Base-by-base conservation (phyloP, 2,888 invertebrate genomes). In the Spodoptera picta region DNA sequence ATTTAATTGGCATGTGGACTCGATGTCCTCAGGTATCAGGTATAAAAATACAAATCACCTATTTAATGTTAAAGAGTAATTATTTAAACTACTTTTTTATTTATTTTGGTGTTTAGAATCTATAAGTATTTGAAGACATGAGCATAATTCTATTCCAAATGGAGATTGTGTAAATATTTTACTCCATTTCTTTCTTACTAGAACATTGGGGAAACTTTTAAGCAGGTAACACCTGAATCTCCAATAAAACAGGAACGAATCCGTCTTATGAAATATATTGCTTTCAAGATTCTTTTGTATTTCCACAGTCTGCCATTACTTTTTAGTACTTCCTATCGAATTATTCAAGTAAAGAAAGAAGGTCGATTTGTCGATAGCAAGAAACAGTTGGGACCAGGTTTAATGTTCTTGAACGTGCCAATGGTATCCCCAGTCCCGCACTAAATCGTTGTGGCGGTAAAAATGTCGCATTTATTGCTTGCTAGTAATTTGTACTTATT, bases 321-420 rank as follows among this genome's bases (percentile, higher is more conserved):
- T 84, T 87, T 87, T 79, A 87, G 80, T 83, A 73, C 73, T 71
- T 78, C 75, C 77, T 78, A 81, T 82, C 60, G 63, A 60, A 69
- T 36, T 36, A 36, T 69, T 72, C 52, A 51, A 60, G 65, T 53
- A 65, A 66, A 66, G 69, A 62, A 77, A 70, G 75, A 71, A 65
- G 65, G 64, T 75, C 79, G 79, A 80, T 75, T 66, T 76, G 71
- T 76, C 80, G 74, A 73, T 81, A 47, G 78, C 64, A 72, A 75
- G 79, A 81, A 88, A 87, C 84, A 84, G 82, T 83, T 82, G 82
- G 81, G 83, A 58, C 69, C 81, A 81, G 75, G 84, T 89, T 89
- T 87, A 85, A 87, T 86, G 86, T 83, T 79, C 73, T 76, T 80
- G 77, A 81, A 82, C 83, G 84, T 87, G 83, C 85, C 84, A 83